Base-by-base conservation (phyloP, 2,113 vertebrate genomes). In the Miniopterus natalensis region DNA sequence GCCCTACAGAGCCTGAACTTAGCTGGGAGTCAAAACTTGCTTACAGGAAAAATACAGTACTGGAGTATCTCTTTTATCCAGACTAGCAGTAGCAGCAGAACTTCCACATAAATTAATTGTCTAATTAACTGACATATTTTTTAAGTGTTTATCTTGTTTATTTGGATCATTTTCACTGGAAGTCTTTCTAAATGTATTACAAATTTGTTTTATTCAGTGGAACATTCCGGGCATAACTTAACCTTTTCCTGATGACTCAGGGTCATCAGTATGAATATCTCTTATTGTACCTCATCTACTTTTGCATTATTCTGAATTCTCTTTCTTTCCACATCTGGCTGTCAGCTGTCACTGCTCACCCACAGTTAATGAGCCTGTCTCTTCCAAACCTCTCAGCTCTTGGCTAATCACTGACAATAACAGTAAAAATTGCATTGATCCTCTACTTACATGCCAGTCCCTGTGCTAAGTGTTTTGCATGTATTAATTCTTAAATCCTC, bases 281-380 rank as follows among this genome's bases (percentile, higher is more conserved):
- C 94, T 96, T 92, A 96, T 93, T 96, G 86, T 89, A 80, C 23
- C 53, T 95, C 57, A 0, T 95, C 87, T 90, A 87, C 55, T 96
- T 96, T 94, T 84, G 75, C 83, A 93, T 97, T 96, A 94, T 96
- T 97, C 84, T 36, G 75, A 94, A 95, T 92, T 94, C 86, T 88
- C 89, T 96, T 96, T 97, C 95, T 96, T 96, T 95, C 79, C 87
- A 97, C 96, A 95, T 96, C 94, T 97, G 95, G 97, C 96, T 86
- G 83, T 96, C 96, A 95, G 84, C 84, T 96, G 95, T 97, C 94
- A 96, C 94, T 90, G 94, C 75, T 93, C 59, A 96, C 74, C 89
- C 90, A 90, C 87, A 95, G 92, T 97, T 97, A 96, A 92, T 96
- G 92, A 96, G 90, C 65, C 77, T 92, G 90, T 88, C 90, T 95